A percentile compares a stretch with the other conserved stretches of the same genome.
Conservation (phyloP, 2,797 vertebrate species). For the Astyanax mexicanus region DNA sequence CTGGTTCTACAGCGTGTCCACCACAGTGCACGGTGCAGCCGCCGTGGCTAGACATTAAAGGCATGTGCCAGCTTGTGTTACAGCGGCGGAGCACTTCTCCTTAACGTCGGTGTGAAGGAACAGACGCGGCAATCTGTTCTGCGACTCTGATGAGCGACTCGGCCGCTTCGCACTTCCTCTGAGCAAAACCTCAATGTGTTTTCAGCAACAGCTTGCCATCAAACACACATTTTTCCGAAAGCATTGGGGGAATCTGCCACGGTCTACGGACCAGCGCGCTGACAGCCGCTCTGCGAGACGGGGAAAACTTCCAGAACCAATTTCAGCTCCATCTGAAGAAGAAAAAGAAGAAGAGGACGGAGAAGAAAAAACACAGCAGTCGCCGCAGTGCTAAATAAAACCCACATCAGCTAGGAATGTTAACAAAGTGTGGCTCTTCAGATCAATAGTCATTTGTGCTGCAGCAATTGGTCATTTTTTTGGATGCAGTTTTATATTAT, state of each 20-base stretch:
- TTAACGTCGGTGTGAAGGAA: slow-evolving; percentile 4
- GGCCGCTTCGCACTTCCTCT: slow-evolving; percentile 21
- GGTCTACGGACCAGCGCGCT: not conserved
- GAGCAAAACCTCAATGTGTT: slow-evolving; percentile 21
- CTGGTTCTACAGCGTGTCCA: not conserved
- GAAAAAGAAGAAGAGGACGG: slow-evolving; percentile 9
- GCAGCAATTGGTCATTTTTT: slow-evolving; percentile 13
- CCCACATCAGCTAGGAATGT: slow-evolving; percentile 6
- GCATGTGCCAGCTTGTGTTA: not conserved
- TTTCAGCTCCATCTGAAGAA: slow-evolving; percentile 1
- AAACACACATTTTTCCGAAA: slow-evolving; percentile 36
- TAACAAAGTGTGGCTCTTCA: slow-evolving; percentile 7
- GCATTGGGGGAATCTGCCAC: slow-evolving; percentile 19
- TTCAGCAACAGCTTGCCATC: slow-evolving; percentile 46
- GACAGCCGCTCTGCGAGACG: slow-evolving; percentile 5
- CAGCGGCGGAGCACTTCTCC: not conserved
- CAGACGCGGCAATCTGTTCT: slow-evolving; percentile 42
- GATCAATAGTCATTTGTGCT: slow-evolving; percentile 29
- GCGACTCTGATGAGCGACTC: slow-evolving; percentile 15
- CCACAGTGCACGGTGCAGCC: not conserved
- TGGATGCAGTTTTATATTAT: slow-evolving; percentile 5
- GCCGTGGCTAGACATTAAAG: slow-evolving; percentile 5
- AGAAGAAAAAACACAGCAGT: not conserved
- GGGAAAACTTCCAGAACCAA: slow-evolving; percentile 12
- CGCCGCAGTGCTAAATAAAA: slow-evolving; percentile 5